phyloP scores from a whole-genome alignment of 2,113 vertebrate genomes.

The Pithys albifrons region DNA sequence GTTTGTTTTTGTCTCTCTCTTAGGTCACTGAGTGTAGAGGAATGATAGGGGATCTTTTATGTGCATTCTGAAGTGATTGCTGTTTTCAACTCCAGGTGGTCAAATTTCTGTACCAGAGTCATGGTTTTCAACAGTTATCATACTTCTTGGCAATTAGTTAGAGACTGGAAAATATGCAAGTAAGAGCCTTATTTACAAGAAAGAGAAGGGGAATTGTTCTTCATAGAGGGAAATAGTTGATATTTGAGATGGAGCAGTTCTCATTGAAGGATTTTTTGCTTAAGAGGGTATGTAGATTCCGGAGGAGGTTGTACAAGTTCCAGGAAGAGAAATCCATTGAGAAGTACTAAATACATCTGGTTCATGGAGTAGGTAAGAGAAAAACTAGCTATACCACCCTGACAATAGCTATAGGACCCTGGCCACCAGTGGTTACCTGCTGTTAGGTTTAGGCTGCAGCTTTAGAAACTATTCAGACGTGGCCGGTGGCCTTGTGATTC shows the following conservation, averaged over 20 bases:
- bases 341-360: neutral
- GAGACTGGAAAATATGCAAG: neutral
- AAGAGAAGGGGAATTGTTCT: neutral
- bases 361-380: neutral
- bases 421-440: neutral
- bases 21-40: neutral
- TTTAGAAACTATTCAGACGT: neutral
- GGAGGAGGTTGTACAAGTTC: neutral
- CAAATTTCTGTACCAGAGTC: neutral
- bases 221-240: neutral
- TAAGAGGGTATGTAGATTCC: neutral
- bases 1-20: neutral
- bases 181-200: neutral
- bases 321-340: neutral
- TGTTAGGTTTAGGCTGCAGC: neutral
- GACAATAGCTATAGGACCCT: neutral
- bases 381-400: neutral
- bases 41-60: neutral
- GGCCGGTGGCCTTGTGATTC: neutral
- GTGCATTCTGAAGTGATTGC: neutral
- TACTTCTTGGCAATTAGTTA: neutral
- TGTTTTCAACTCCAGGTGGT: neutral
- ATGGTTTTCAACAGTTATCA: neutral
- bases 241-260: neutral
- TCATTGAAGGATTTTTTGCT: neutral